These are phyloP conservation scores for Toxotes chatareus DNA, from an alignment of 2,113 vertebrate species.

Conservation along the genomic window DNA sequence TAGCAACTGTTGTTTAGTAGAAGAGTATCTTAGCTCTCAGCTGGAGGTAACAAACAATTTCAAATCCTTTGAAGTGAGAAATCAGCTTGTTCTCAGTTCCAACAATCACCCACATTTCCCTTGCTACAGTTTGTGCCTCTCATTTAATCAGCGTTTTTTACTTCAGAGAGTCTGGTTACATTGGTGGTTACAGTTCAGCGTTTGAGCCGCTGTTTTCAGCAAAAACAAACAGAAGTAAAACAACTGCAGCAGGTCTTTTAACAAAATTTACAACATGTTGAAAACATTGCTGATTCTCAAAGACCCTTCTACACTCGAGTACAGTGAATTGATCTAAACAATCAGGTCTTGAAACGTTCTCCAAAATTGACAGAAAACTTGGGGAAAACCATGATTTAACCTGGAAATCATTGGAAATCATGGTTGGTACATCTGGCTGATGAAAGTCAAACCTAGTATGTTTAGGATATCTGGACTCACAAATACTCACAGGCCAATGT, in stretches of 20 bases:
- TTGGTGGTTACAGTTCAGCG: constrained; percentile 17
- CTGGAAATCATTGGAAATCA: background rate
- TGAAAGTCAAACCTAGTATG: too few species aligned
- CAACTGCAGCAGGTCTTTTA: constrained; percentile 6
- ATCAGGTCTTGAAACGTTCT: too few species aligned
- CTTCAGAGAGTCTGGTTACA: constrained; percentile 34
- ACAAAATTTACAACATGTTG: background rate
- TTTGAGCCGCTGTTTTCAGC: constrained; percentile 31
- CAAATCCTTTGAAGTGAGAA: constrained; percentile 80
- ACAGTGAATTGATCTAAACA: too few species aligned
- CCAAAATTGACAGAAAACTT: too few species aligned
- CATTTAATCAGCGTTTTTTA: constrained; percentile 60
- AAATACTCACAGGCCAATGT: too few species aligned
- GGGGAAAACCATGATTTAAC: too few species aligned
- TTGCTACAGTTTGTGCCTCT: constrained; percentile 59
- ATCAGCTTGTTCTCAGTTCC: constrained; percentile 74
- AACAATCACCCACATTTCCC: constrained; percentile 66
- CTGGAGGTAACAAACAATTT: constrained; percentile 75
- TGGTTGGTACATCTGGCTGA: too few species aligned
- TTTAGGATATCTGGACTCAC: too few species aligned
- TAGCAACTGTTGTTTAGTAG: constrained; percentile 82
- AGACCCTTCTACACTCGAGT: background rate
- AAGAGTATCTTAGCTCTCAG: constrained; percentile 77
- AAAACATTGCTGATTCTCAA: background rate
- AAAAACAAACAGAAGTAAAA: constrained; percentile 3